Percentiles rank a stretch among this genome's conserved stretches.
phyloP scores from a whole-genome alignment of 2,113 vertebrate genomes.

The Callithrix jacchus region DNA sequence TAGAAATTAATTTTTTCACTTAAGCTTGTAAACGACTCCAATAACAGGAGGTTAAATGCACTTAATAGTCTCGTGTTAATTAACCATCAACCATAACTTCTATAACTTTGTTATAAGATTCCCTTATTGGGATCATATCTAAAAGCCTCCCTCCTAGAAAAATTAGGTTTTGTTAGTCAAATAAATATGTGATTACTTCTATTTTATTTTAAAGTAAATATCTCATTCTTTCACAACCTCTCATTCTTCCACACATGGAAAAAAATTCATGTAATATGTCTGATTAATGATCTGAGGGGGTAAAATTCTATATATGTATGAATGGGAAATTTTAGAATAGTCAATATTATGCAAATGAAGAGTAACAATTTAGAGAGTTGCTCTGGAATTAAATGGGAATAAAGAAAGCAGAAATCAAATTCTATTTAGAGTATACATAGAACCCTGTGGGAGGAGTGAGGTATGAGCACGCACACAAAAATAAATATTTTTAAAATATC shows the following conservation, averaged over 20 bases:
- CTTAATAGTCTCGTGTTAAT: background rate
- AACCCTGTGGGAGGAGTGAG: rapidly evolving
- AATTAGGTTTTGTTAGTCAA: background rate
- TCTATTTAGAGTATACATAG: background rate
- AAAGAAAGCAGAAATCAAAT: slow-evolving; percentile 6
- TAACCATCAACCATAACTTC: background rate
- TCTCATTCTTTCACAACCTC: background rate
- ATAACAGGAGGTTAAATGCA: background rate
- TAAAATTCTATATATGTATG: background rate
- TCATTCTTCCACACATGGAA: background rate
- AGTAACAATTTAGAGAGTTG: background rate
- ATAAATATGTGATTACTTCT: background rate
- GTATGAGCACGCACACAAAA: background rate
- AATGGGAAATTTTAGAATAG: background rate
- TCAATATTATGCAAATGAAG: background rate
- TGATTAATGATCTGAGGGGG: background rate
- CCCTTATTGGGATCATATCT: background rate
- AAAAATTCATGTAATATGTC: background rate
- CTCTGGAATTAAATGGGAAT: background rate
- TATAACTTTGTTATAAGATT: background rate
- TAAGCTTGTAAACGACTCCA: slow-evolving; percentile 30
- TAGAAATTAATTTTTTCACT: background rate
- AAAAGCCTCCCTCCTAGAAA: background rate
- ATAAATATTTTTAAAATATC: too few species aligned
- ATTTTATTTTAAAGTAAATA: background rate